Base-by-base conservation (phyloP, 2,888 invertebrate genomes). In the Bedellia somnulentella region DNA sequence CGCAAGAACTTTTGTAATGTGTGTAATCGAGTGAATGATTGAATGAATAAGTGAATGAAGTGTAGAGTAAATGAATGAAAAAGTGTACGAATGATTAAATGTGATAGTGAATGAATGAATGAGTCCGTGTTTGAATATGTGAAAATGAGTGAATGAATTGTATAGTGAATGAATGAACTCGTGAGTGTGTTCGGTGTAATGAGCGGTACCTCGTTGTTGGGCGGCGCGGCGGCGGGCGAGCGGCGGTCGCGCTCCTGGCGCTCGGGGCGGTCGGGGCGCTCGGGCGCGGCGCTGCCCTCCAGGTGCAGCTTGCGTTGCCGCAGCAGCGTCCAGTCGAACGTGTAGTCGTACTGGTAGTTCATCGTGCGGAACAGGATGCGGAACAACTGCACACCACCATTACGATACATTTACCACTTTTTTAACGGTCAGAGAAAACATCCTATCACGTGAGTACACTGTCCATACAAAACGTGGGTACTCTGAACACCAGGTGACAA, bases 251-350 rank as follows among this genome's bases (percentile, higher is more conserved):
- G 64, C 39, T 68, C 66, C 60, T 63, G 64, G 54, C 60, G 62
- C 46, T 62, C 59, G 37, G 71, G 68, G 47, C 66, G 63, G 57
- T 68, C 66, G 13, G 70, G 62, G 52, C 67, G 67, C 39, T 60
- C 48, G 37, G 58, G 45, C 44, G 61, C 61, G 39, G 57, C 58
- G 44, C 51, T 58, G 6, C 52, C 60, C 53, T 64, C 66, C 55
- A 59, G 52, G 52, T 66, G 66, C 53, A 71, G 73, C 59, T 70
- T 70, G 54, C 95, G 95, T 73, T 98, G 97, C 58, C 97, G 94
- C 61, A 98, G 81, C 88, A 97, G 91, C 52, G 97, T 99, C 98
- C 99, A 99, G 80, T 99, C 99, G 77, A 98, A 99, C 53, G 92
- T 93, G 79, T 96, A 97, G 79, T 98, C 97, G 77, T 96, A 97